phyloP scores from a whole-genome alignment of 1,140 invertebrate genomes.

The Zaprionus ornatus region DNA sequence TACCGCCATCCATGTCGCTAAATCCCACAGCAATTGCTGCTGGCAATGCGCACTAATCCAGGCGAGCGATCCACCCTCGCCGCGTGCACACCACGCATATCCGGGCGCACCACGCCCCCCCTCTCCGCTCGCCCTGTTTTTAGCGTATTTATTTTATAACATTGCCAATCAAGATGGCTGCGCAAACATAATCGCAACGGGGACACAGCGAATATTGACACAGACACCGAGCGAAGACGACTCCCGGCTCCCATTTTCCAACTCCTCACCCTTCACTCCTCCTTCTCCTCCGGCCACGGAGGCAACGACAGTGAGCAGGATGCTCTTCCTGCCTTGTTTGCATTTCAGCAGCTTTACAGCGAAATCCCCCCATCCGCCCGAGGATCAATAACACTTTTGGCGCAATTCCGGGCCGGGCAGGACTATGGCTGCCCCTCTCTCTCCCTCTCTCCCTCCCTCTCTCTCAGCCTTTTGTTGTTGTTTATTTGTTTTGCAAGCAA shows the following conservation, averaged over 20 bases:
- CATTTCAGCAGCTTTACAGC: conserved; percentile 50
- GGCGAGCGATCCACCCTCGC: conserved; percentile 42
- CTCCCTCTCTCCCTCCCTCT: conserved; percentile 17
- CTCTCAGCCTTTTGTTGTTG: conserved; percentile 54
- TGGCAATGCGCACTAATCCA: conserved; percentile 74
- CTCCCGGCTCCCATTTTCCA: conserved; percentile 22
- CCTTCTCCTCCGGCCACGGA: no score
- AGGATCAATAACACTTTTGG: conserved; percentile 83
- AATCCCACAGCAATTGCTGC: conserved; percentile 77
- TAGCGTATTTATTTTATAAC: conserved; percentile 83
- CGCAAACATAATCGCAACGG: conserved; percentile 81
- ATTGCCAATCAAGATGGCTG: conserved; percentile 84
- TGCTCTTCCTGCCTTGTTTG: conserved; percentile 63
- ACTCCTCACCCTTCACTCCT: neutral
- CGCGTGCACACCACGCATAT: conserved; percentile 44
- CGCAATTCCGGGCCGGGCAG: conserved; percentile 63
- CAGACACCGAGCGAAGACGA: conserved; percentile 28
- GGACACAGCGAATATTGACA: conserved; percentile 50
- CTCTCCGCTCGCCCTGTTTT: conserved; percentile 36
- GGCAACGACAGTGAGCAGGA: neutral
- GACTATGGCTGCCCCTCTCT: conserved; percentile 14
- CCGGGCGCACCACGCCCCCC: conserved; percentile 35
- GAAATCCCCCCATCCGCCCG: neutral
- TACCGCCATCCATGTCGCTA: conserved; percentile 51
- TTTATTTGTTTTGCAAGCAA: conserved; percentile 82